Evolutionary conservation across 2,113 vertebrate species (phyloP), one percentile per base, ranked within the genome.

Genomic region (Cryptotis parvus): DNA sequence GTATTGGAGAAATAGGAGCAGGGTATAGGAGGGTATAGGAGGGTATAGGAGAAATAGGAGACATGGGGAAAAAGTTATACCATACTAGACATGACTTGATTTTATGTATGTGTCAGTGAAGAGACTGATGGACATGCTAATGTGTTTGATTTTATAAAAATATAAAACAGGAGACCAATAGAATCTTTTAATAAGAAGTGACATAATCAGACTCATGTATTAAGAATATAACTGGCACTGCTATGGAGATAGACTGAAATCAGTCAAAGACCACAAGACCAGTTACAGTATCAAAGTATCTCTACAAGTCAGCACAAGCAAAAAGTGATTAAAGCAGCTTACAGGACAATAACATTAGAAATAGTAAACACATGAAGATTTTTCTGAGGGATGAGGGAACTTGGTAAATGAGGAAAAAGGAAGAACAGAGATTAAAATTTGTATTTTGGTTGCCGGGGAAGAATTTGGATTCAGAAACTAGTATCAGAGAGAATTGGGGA

Each of bases 181-280:
- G 90, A 77, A 43, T 0, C 14, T 85, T 85, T 63, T 45, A 85
- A 39, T 37, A 94, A 92, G 29, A 65, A 65, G 74, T 3, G 39
- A 73, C 70, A 88, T 90, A 88, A 82, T 88, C 65, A 87, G 58
- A 88, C 22, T 31, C 90, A 49, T 75, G 58, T 65, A 95, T 95
- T 90, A 93, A 76, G 73, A 92, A 88, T 39, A 65, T 63, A 79
- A 73, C 78, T 88, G 24, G n/a, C 41, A 82, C 3, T 70, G 35
- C 20, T 65, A 4, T 88, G 26, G 45, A 78, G 31, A 80, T 55
- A 52, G 24, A 58, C 7, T 37, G 39, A 61, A 75, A 45, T 61
- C 94, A 92, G 35, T 82, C 61, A 85, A 83, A 89, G 70, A 77
- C 55, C 39, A 4, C 9, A 31, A 83, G 33, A 61, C 12, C 61